Evolutionary conservation across 2,797 vertebrate species (phyloP).

Genomic region (Martes flavigula): DNA sequence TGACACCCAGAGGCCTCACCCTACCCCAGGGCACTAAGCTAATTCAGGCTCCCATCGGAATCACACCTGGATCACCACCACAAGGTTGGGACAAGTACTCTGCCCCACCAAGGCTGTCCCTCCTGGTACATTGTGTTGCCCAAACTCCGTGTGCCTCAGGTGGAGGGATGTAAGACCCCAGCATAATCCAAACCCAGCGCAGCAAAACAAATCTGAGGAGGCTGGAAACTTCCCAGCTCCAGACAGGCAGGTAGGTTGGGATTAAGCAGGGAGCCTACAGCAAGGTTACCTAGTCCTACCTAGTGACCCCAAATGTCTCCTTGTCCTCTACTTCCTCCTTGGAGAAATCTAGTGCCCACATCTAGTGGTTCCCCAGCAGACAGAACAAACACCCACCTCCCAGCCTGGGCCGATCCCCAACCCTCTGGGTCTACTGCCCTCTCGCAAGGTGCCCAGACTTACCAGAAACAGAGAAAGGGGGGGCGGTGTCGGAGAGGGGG

Average conservation of each 20-base stretch:
- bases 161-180: background rate
- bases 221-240: background rate
- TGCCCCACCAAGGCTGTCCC: background rate
- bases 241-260: background rate
- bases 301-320: background rate
- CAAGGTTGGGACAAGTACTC: background rate
- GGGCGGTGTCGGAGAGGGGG: too few species aligned
- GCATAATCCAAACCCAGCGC: background rate
- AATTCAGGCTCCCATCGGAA: background rate
- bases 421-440: background rate
- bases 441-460: background rate
- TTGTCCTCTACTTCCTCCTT: background rate
- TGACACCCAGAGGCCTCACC: background rate
- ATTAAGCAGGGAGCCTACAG: background rate
- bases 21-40: background rate
- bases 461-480: background rate
- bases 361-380: background rate
- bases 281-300: background rate
- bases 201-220: background rate
- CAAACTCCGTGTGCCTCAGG: background rate
- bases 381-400: background rate
- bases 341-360: background rate
- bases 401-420: background rate
- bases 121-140: background rate
- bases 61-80: background rate